These are phyloP conservation scores for Amniataba percoides DNA, from an alignment of 2,797 vertebrate species.

Conservation along the genomic window DNA sequence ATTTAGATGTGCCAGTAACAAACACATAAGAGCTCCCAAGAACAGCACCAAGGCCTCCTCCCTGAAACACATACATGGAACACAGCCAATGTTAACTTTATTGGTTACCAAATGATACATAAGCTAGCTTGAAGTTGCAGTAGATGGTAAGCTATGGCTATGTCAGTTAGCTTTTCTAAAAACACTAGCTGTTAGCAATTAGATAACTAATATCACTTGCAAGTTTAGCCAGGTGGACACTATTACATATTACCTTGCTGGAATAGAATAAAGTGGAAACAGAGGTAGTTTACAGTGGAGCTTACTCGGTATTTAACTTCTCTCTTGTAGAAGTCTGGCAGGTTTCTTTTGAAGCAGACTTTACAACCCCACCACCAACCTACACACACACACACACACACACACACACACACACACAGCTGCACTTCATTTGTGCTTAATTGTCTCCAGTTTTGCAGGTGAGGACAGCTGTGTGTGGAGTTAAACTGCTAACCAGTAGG, in stretches of 20 bases:
- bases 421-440: constrained; percentile 1
- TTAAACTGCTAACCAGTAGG: not conserved
- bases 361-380: too few species aligned
- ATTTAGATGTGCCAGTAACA: not conserved
- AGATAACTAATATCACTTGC: not conserved
- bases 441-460: not conserved
- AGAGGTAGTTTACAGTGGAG: not conserved
- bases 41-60: not conserved
- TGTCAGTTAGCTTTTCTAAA: not conserved
- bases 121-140: not conserved
- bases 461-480: not conserved
- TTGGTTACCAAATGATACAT: not conserved
- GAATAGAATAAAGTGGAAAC: not conserved
- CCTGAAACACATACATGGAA: constrained; percentile 6
- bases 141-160: not conserved
- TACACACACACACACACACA: not conserved
- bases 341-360: not conserved
- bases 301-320: not conserved
- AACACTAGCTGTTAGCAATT: not conserved
- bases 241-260: not conserved
- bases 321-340: too few species aligned
- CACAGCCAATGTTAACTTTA: not conserved
- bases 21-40: not conserved
- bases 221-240: not conserved
- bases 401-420: not conserved